phyloP scores from a whole-genome alignment of 2,797 vertebrate species.

The Novumbra hubbsi region DNA sequence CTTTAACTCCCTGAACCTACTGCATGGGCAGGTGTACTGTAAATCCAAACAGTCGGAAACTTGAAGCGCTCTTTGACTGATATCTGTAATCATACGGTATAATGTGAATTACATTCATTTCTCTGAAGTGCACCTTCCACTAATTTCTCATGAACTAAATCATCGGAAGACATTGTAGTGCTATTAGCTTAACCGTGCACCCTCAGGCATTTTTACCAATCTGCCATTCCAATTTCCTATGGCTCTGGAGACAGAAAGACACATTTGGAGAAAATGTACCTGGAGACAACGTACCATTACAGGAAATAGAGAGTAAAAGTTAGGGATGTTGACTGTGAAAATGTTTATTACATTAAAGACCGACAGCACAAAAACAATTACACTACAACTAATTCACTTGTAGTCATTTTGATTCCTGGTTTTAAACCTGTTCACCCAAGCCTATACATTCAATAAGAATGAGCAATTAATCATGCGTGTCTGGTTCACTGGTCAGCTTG shows the following conservation, averaged over 20 bases:
- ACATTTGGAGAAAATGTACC: background rate
- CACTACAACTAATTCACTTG: background rate
- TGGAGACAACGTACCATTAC: background rate
- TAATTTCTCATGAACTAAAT: background rate
- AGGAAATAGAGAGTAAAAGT: background rate
- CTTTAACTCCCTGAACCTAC: constrained; percentile 17
- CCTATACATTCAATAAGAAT: background rate
- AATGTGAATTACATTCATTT: background rate
- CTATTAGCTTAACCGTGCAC: background rate
- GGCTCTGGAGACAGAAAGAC: constrained; percentile 5
- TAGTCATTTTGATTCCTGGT: background rate
- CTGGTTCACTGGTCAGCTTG: constrained; percentile 21
- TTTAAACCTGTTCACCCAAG: background rate
- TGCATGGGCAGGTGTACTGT: constrained; percentile 11
- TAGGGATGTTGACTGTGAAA: too few relatives aligned
- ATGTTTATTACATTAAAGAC: background rate
- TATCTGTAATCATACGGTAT: background rate
- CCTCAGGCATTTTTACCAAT: background rate
- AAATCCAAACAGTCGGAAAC: background rate
- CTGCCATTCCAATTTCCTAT: constrained; percentile 10
- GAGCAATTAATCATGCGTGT: constrained; percentile 29
- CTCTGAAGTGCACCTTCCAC: background rate
- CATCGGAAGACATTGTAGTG: background rate
- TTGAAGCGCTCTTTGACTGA: constrained; percentile 10
- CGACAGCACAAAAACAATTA: background rate